Percentiles rank a stretch among this genome's conserved stretches.
Evolutionary conservation across 2,797 vertebrate species (phyloP).

Genomic region (Megalops cyprinoides): DNA sequence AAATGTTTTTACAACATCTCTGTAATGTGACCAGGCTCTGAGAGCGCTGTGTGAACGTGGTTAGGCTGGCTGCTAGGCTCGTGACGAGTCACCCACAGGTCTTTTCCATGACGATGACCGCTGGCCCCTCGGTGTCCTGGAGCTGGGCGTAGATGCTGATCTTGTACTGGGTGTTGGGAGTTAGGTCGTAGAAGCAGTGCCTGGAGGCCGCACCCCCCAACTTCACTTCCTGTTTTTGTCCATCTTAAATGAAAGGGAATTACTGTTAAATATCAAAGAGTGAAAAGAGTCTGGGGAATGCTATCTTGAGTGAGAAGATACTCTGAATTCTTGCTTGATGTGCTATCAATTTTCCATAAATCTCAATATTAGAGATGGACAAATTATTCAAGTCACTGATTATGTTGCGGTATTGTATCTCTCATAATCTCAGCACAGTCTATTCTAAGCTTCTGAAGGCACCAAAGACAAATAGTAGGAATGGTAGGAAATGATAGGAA

Average conservation of each 20-base stretch:
- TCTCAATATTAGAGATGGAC: neutral
- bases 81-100: conserved; percentile 75
- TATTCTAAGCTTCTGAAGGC: neutral
- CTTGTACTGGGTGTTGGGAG: conserved; percentile 82
- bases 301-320: neutral
- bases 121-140: conserved; percentile 85
- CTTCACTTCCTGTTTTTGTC: conserved; percentile 79
- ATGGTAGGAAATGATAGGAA: neutral
- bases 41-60: neutral
- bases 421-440: neutral
- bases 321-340: too few species aligned
- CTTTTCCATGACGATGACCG: conserved; percentile 73
- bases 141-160: conserved; percentile 85
- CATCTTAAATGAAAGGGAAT: conserved; percentile 70
- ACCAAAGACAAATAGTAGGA: neutral
- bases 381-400: neutral
- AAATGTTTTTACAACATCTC: neutral
- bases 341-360: neutral
- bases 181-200: conserved; percentile 89
- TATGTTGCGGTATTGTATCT: neutral
- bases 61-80: neutral
- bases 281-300: neutral
- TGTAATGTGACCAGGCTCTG: neutral
- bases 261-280: neutral
- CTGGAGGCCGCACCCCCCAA: conserved; percentile 78